Evolutionary conservation across 2,113 vertebrate species (phyloP), one percentile per base, ranked within the genome.

Genomic region (Cathartes aura): DNA sequence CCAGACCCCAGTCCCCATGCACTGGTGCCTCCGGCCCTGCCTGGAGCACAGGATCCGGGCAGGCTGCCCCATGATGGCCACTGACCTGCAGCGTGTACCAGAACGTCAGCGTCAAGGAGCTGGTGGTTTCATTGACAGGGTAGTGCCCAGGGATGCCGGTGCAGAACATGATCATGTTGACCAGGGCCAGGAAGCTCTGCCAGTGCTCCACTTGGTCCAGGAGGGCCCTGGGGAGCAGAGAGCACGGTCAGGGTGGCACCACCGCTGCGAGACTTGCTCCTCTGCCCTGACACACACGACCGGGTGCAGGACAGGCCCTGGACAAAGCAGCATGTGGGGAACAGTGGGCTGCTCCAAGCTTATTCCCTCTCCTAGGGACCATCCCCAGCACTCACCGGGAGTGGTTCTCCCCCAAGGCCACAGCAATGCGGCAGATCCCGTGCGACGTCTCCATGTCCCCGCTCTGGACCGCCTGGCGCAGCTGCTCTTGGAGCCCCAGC

Each of bases 131-230:
- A 0, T 99, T 99, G 97, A 99, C 99, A 0, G 99, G 99, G 90
- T 99, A 99, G 97, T 99, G 99, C 74, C 99, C 99, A 0, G 99
- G 99, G 94, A 99, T 99, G 81, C 99, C 99, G 0, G 99, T 99
- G 98, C 99, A 99, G 98, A 99, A 99, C 99, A 99, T 99, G 97
- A 99, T 99, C 99, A 99, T 99, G 98, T 99, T 99, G 96, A 99
- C 99, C 80, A 99, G 98, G 20, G 99, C 99, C 97, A 99, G 98
- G 96, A 99, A 99, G 94, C 99, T 99, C 98, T 99, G 99, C 99
- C 99, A 99, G 98, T 99, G 99, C 88, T 99, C 99, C 93, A 99
- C 99, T 93, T 99, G 99, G 94, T 99, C 99, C 98, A 99, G 96
- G 79, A 99, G 98, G 52, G 99, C 99, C 98, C 99, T 99, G 82